Conservation (phyloP, 2,888 invertebrate genomes). For the Andrena fulva region DNA sequence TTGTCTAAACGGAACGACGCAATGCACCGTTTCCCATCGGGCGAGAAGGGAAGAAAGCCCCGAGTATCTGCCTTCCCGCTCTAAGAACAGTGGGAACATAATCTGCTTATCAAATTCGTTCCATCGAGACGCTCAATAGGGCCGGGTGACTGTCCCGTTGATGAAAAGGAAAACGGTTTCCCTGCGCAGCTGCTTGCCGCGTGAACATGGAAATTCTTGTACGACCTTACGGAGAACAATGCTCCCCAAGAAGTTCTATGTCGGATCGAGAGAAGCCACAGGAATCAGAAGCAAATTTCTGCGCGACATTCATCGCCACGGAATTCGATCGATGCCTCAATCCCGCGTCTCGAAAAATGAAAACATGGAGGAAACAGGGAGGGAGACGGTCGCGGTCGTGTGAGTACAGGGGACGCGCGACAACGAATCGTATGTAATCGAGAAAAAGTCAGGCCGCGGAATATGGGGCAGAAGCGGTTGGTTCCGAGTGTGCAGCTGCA, state of each 20-base stretch:
- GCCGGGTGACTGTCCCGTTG: not conserved
- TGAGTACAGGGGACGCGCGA: not conserved
- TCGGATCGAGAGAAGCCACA: not conserved
- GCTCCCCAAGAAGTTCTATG: too few relatives aligned
- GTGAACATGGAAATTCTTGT: not conserved
- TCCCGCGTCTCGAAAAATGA: too few relatives aligned
- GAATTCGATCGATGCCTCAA: too few relatives aligned
- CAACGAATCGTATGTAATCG: slow-evolving; percentile 37
- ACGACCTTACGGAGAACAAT: too few relatives aligned
- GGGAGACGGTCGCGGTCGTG: not conserved
- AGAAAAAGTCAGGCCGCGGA: slow-evolving; percentile 41
- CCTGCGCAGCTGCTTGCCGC: not conserved
- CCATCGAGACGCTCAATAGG: slow-evolving; percentile 5
- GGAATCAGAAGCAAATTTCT: not conserved
- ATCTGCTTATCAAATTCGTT: slow-evolving; percentile 28
- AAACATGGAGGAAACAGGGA: too few relatives aligned
- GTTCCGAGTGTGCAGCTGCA: slow-evolving; percentile 55
- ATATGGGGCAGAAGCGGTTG: slow-evolving; percentile 54
- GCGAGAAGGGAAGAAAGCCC: slow-evolving; percentile 31
- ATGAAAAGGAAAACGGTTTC: not conserved
- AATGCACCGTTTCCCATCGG: slow-evolving; percentile 52
- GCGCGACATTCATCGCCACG: too few relatives aligned
- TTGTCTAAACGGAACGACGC: slow-evolving; percentile 58
- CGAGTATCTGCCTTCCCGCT: slow-evolving; percentile 28
- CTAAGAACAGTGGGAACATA: slow-evolving; percentile 31